Percentiles rank a stretch among this genome's conserved stretches.
Conservation (phyloP, 2,113 vertebrate genomes). For the Formicarius rufipectus region DNA sequence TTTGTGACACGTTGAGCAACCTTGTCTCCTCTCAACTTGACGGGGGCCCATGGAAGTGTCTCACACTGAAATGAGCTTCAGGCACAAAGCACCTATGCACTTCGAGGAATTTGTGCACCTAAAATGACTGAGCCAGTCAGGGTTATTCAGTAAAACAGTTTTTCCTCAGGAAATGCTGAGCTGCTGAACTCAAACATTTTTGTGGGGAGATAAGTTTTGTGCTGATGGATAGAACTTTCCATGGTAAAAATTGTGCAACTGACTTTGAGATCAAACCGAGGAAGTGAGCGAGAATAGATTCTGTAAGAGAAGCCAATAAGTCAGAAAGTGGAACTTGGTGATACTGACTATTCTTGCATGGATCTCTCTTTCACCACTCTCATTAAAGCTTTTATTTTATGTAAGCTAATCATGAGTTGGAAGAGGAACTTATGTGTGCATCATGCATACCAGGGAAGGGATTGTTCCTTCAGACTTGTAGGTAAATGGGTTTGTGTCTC, state of each 20-base stretch:
- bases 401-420: neutral
- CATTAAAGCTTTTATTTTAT: neutral
- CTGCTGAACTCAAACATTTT: neutral
- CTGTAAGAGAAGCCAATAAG: neutral
- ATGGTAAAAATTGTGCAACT: neutral
- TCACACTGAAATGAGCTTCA: neutral
- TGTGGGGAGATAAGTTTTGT: neutral
- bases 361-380: neutral
- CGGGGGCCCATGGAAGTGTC: neutral
- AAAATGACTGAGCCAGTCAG: neutral
- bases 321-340: neutral
- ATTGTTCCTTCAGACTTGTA: neutral
- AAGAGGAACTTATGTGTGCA: neutral
- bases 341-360: neutral
- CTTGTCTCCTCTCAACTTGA: neutral
- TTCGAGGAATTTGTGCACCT: accelerated
- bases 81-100: neutral
- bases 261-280: neutral
- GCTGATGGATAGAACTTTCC: constrained; percentile 4
- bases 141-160: neutral
- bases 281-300: neutral
- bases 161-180: neutral
- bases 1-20: neutral
- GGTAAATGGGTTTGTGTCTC: neutral
- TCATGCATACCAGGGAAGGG: neutral